These are phyloP conservation scores for Mallotus villosus DNA, from an alignment of 2,797 vertebrate genomes.

Conservation along the genomic window DNA sequence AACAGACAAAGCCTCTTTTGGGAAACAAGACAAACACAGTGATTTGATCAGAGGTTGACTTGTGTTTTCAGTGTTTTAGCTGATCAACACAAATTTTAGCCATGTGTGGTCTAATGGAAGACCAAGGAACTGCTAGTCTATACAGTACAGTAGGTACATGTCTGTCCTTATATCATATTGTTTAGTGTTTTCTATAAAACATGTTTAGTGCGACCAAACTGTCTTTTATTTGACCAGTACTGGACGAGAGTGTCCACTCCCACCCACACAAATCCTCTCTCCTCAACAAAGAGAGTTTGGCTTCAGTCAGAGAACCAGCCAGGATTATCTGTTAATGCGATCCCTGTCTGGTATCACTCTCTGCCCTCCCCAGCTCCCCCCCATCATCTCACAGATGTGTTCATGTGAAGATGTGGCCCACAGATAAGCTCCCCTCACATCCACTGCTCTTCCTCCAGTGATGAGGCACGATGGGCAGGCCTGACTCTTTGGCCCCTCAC, in stretches of 20 bases:
- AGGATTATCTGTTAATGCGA: constrained; percentile 53
- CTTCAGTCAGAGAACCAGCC: constrained; percentile 20
- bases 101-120: constrained; percentile 37
- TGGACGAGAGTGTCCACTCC: constrained; percentile 5
- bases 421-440: constrained; percentile 40
- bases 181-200: not conserved
- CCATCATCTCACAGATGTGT: constrained; percentile 33
- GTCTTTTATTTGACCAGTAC: constrained; percentile 3
- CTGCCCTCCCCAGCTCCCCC: constrained; percentile 21
- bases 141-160: not conserved
- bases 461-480: constrained; percentile 14
- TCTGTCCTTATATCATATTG: too few relatives aligned
- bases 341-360: constrained; percentile 47
- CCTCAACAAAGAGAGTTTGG: constrained; percentile 5
- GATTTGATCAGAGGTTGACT: constrained; percentile 61
- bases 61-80: constrained; percentile 54
- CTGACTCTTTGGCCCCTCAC: not conserved
- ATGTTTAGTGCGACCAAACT: not conserved
- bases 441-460: constrained; percentile 27
- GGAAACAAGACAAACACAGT: constrained; percentile 62
- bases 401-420: constrained; percentile 36
- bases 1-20: constrained; percentile 62
- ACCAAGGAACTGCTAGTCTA: not conserved
- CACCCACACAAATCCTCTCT: constrained; percentile 17
- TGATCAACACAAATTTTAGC: constrained; percentile 55